Evolutionary conservation across 2,113 vertebrate genomes (phyloP).

Genomic region (Ramphastos sulfuratus): DNA sequence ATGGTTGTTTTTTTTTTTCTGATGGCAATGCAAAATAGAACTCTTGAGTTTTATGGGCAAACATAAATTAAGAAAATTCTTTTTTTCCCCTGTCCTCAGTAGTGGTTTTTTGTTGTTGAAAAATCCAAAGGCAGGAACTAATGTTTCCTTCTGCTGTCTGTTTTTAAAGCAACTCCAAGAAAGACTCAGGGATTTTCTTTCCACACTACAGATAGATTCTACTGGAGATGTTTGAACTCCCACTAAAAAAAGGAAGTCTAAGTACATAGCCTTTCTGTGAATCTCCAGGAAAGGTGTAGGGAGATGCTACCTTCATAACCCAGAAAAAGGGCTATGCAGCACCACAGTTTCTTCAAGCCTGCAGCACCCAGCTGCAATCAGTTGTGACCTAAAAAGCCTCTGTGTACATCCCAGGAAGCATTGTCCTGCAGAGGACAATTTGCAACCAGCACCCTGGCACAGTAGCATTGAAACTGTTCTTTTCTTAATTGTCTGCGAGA

Average conservation of each 20-base stretch:
- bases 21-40: background rate
- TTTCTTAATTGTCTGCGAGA: background rate
- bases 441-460: background rate
- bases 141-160: background rate
- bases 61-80: background rate
- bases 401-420: fast-evolving
- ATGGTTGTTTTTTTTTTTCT: background rate
- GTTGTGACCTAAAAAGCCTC: background rate
- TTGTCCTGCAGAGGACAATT: background rate
- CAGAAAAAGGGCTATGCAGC: background rate
- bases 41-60: background rate
- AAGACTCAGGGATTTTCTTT: background rate
- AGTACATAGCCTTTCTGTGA: background rate
- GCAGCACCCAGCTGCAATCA: fast-evolving
- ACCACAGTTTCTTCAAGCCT: background rate
- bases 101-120: background rate
- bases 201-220: background rate
- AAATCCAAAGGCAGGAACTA: background rate
- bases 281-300: background rate
- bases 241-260: fast-evolving
- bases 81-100: background rate
- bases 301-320: background rate
- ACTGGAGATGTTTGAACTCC: background rate
- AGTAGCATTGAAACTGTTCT: background rate
- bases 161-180: background rate